These are phyloP conservation scores for Drosophila parthenogenetica DNA, from an alignment of 2,888 invertebrate genomes.

Conservation along the genomic window DNA sequence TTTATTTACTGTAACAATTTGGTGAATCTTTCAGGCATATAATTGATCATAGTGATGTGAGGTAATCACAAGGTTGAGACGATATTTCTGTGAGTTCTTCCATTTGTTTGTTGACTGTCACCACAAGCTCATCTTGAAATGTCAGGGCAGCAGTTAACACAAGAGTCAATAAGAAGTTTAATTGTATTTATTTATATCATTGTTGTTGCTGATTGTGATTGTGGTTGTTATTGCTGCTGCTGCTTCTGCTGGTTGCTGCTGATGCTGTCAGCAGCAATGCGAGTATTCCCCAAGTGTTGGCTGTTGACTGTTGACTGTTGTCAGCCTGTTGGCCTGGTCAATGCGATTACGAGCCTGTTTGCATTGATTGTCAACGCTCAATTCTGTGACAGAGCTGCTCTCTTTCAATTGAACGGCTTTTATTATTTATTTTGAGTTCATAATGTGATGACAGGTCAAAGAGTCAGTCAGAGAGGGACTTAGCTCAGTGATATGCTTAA, in stretches of 20 bases:
- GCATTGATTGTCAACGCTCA: slow-evolving; percentile 70
- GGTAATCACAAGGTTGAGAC: slow-evolving; percentile 23
- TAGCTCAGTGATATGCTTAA: slow-evolving; percentile 51
- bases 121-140: slow-evolving; percentile 50
- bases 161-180: slow-evolving; percentile 59
- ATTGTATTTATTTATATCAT: slow-evolving; percentile 66
- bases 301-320: slow-evolving; percentile 1
- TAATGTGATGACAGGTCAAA: slow-evolving; percentile 65
- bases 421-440: slow-evolving; percentile 61
- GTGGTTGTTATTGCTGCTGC: slow-evolving; percentile 18
- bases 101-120: slow-evolving; percentile 35
- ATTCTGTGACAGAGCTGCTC: slow-evolving; percentile 58
- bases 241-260: slow-evolving; percentile 33
- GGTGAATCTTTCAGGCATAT: neutral
- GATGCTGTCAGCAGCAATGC: slow-evolving; percentile 25
- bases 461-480: slow-evolving; percentile 12
- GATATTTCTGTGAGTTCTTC: slow-evolving; percentile 20
- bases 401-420: slow-evolving; percentile 37
- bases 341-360: slow-evolving; percentile 72
- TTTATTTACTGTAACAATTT: slow-evolving; percentile 19
- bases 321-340: slow-evolving; percentile 53
- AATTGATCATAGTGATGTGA: slow-evolving; percentile 14
- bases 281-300: slow-evolving; percentile 17
- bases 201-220: slow-evolving; percentile 32
- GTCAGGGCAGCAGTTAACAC: slow-evolving; percentile 40